Percentiles rank a stretch among this genome's conserved stretches.
These are phyloP conservation scores for Malachius bipustulatus DNA, from an alignment of 2,888 invertebrate species.

Conservation along the genomic window DNA sequence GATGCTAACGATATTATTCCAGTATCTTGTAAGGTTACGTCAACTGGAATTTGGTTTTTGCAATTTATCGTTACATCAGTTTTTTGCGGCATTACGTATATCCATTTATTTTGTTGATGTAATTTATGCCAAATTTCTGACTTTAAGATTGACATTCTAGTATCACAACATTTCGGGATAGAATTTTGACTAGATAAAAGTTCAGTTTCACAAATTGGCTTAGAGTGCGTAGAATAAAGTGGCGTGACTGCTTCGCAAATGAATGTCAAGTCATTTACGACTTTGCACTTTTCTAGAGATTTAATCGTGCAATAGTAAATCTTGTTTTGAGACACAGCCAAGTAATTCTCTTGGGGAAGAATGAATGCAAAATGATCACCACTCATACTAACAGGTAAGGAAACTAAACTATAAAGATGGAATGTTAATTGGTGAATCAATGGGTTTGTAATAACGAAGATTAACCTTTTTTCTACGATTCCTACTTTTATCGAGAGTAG, in stretches of 20 bases:
- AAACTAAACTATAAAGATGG: slow-evolving; percentile 2
- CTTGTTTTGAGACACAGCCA: slow-evolving; percentile 5
- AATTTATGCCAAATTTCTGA: slow-evolving; percentile 8
- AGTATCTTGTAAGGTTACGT: neutral
- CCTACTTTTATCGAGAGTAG: too few relatives aligned
- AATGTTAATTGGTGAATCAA: slow-evolving; percentile 3
- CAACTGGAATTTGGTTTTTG: neutral
- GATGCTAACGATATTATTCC: slow-evolving; percentile 5
- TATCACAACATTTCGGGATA: slow-evolving; percentile 5
- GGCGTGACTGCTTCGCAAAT: slow-evolving; percentile 6
- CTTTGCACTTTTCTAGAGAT: slow-evolving; percentile 4
- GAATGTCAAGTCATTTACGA: slow-evolving; percentile 1
- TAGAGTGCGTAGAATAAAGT: slow-evolving; percentile 5
- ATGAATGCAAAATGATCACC: slow-evolving; percentile 5
- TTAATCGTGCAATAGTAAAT: neutral
- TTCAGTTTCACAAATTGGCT: slow-evolving; percentile 7
- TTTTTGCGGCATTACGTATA: slow-evolving; percentile 1
- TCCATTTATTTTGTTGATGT: neutral
- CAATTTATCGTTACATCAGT: slow-evolving; percentile 3
- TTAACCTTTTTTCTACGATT: neutral
- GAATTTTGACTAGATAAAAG: slow-evolving; percentile 1
- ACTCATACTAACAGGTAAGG: slow-evolving; percentile 4
- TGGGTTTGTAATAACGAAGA: neutral
- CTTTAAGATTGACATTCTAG: slow-evolving; percentile 2
- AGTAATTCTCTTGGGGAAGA: slow-evolving; percentile 4